Conservation (phyloP, 2,113 vertebrate species). For the Dipodomys spectabilis region DNA sequence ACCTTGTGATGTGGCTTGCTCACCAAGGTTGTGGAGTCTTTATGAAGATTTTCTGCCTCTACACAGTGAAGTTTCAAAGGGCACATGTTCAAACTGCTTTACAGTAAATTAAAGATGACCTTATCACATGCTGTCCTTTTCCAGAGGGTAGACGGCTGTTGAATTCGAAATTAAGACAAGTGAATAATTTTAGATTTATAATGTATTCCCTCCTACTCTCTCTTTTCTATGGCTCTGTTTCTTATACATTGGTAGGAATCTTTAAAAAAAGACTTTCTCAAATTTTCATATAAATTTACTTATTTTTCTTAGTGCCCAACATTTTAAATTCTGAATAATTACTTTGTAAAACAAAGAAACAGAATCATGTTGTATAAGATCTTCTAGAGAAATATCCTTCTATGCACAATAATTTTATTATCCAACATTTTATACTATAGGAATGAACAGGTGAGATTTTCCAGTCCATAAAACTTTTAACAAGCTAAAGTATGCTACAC, state of each 20-base stretch:
- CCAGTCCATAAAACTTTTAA: neutral
- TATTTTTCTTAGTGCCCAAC: neutral
- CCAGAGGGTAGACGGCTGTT: conserved; percentile 34
- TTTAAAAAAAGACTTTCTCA: neutral
- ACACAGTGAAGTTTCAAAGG: conserved; percentile 54
- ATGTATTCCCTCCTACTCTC: conserved; percentile 31
- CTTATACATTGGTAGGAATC: neutral
- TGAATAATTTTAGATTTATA: conserved; percentile 59
- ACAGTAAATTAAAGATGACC: conserved; percentile 70
- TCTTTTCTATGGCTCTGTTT: conserved; percentile 6
- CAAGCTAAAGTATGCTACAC: neutral
- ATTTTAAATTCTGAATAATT: neutral
- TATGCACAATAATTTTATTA: neutral
- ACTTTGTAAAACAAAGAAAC: conserved; percentile 23
- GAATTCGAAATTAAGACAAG: conserved; percentile 57
- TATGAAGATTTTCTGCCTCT: conserved; percentile 55
- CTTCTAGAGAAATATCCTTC: neutral
- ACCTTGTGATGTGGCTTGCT: neutral
- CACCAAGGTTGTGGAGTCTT: conserved; percentile 25
- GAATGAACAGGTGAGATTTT: neutral
- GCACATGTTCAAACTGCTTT: conserved; percentile 65
- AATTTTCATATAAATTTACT: neutral
- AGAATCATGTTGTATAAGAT: neutral
- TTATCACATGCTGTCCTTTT: conserved; percentile 62
- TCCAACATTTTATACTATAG: neutral